Evolutionary conservation across 2,113 vertebrate species (phyloP).

Genomic region (Pagrus major): DNA sequence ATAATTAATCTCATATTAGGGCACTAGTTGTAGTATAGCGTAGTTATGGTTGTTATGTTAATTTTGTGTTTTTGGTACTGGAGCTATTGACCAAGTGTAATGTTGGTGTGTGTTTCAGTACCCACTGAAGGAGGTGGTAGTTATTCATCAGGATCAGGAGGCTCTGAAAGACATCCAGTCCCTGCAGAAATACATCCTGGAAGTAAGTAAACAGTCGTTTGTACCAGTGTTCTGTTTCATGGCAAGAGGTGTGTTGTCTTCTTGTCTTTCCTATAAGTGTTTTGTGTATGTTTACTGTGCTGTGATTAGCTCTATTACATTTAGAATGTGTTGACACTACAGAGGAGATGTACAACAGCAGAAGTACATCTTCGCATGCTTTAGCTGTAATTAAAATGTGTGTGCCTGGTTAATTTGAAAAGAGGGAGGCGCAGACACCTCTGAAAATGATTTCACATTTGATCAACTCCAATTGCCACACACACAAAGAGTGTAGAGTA

Average conservation of each 20-base stretch:
- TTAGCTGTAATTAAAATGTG: conserved; percentile 32
- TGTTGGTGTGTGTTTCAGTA: conserved; percentile 85
- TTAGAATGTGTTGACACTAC: background rate
- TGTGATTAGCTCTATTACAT: conserved; percentile 20
- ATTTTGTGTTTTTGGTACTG: background rate
- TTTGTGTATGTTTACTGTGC: background rate
- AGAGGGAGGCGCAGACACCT: conserved; percentile 10
- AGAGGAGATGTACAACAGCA: conserved; percentile 19
- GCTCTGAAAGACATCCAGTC: conserved; percentile 91
- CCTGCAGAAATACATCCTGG: conserved; percentile 95
- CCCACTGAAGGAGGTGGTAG: conserved; percentile 95
- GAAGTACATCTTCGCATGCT: conserved; percentile 8
- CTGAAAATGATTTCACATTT: conserved; percentile 31
- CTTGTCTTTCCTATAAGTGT: background rate
- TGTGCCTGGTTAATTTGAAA: background rate
- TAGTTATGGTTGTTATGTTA: background rate
- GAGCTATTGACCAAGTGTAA: conserved; percentile 9
- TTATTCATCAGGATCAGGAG: conserved; percentile 95
- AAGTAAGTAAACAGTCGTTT: conserved; percentile 84
- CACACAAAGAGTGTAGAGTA: conserved; percentile 6
- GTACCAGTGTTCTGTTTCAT: background rate
- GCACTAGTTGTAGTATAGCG: background rate
- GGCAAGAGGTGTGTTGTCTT: background rate
- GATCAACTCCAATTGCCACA: conserved; percentile 17
- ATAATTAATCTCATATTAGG: background rate